Base-by-base conservation (phyloP, 2,113 vertebrate species). In the Ceyx melanurus region DNA sequence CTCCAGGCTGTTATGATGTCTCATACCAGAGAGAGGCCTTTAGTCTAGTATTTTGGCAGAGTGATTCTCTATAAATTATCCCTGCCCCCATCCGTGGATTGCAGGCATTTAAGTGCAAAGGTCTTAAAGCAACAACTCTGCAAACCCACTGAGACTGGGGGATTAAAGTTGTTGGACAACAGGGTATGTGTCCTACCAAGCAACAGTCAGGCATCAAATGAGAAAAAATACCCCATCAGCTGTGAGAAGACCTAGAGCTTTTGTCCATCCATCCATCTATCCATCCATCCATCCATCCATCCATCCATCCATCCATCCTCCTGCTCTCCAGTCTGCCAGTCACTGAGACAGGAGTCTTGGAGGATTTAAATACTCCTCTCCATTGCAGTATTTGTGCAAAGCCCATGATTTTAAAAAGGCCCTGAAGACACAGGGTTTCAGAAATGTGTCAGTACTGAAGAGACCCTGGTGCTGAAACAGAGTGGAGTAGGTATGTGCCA, bases 21-120 rank as follows among this genome's bases (percentile, higher is more conserved):
- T 93, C 84, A 72, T 76, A 85, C 40, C 82, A 89, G 62, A 90
- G 48, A 75, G 40, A 92, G 53, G 70, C 84, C 81, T 94, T 86
- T 89, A 84, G 74, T 56, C 23, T 68, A 50, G 54, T 61, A 18
- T 94, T 94, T 42, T 92, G 75, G 72, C 72, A 91, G 67, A 87
- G 86, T 35, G 43, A 73, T 42, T 80, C 43, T 70, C 23, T 83
- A 3, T 64, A 77, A 89, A 85, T 93, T 87, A 89, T 70, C n/a
- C 19, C 48, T 21, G 2, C 11, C 9, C 18, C 43, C 31, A 37
- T 71, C 58, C 43, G 43, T 73, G 22, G 67, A 70, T 54, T 76
- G 67, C 71, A 85, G 51, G 23, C 60, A 64, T 92, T 89, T 79
- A 82, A 85, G 20, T 87, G 46, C 60, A 87, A 94, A 91, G 43